These are phyloP conservation scores for Chionodraco myersi DNA, from an alignment of 2,113 vertebrate genomes.

Conservation along the genomic window DNA sequence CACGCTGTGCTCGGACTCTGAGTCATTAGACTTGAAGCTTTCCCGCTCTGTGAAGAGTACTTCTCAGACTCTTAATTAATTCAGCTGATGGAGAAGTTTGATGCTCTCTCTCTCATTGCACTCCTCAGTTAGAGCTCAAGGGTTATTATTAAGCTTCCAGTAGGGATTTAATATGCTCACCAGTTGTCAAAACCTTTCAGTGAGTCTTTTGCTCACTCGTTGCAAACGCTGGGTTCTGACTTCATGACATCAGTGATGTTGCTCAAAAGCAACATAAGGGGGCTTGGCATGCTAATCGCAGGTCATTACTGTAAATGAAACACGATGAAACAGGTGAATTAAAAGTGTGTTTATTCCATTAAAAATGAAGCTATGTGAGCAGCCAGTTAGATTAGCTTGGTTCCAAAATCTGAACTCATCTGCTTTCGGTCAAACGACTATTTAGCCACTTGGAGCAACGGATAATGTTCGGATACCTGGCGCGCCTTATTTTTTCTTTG, in stretches of 20 bases:
- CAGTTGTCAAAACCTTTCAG: slow-evolving; percentile 48
- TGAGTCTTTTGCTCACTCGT: slow-evolving; percentile 7
- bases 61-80: slow-evolving; percentile 65
- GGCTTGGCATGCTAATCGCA: neutral
- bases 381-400: neutral
- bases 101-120: slow-evolving; percentile 42
- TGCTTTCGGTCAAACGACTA: too few relatives aligned
- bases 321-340: slow-evolving; percentile 5
- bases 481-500: too few relatives aligned
- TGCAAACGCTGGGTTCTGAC: slow-evolving; percentile 1
- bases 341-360: neutral
- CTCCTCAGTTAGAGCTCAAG: slow-evolving; percentile 34
- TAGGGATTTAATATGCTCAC: slow-evolving; percentile 44
- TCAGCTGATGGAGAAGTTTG: slow-evolving; percentile 60
- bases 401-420: neutral
- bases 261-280: neutral
- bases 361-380: too few relatives aligned
- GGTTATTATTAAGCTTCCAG: slow-evolving; percentile 46
- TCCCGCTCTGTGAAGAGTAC: slow-evolving; percentile 35
- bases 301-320: slow-evolving; percentile 6
- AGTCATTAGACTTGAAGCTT: slow-evolving; percentile 56
- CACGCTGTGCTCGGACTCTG: slow-evolving; percentile 32
- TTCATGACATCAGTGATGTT: slow-evolving; percentile 5
- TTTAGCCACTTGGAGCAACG: too few relatives aligned
- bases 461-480: too few relatives aligned